These are phyloP conservation scores for Nesidiocoris tenuis DNA, from an alignment of 2,888 invertebrate genomes.

Conservation along the genomic window DNA sequence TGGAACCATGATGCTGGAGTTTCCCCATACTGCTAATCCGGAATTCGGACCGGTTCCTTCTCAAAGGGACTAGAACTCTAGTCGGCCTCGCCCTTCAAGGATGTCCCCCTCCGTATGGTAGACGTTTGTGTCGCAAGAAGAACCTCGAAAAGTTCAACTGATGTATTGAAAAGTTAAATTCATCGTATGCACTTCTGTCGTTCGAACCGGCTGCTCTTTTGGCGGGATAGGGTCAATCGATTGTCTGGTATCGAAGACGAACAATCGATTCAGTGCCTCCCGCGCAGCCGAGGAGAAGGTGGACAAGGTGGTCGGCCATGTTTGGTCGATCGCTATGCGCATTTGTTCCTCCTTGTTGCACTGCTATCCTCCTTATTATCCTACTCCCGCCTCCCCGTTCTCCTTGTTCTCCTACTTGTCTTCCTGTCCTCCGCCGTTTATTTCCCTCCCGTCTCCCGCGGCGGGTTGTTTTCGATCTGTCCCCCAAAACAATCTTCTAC, in stretches of 20 bases:
- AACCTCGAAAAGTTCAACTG: too few relatives aligned
- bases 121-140: too few relatives aligned
- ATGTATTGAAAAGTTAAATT: too few relatives aligned
- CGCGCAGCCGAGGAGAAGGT: not conserved
- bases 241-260: not conserved
- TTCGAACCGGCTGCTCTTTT: not conserved
- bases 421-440: not conserved
- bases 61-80: too few relatives aligned
- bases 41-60: too few relatives aligned
- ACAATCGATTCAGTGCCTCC: not conserved
- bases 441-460: not conserved
- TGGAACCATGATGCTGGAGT: too few relatives aligned
- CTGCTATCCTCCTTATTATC: not conserved
- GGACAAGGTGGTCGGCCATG: slow-evolving; percentile 45
- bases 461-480: not conserved
- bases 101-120: too few relatives aligned
- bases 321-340: slow-evolving; percentile 49
- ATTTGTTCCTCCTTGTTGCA: slow-evolving; percentile 36
- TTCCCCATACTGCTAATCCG: too few relatives aligned
- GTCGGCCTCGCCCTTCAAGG: too few relatives aligned
- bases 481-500: not conserved
- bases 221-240: not conserved
- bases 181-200: too few relatives aligned
- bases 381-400: not conserved
- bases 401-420: not conserved